These are phyloP conservation scores for Ips nitidus DNA, from an alignment of 1,140 invertebrate genomes.

Conservation along the genomic window DNA sequence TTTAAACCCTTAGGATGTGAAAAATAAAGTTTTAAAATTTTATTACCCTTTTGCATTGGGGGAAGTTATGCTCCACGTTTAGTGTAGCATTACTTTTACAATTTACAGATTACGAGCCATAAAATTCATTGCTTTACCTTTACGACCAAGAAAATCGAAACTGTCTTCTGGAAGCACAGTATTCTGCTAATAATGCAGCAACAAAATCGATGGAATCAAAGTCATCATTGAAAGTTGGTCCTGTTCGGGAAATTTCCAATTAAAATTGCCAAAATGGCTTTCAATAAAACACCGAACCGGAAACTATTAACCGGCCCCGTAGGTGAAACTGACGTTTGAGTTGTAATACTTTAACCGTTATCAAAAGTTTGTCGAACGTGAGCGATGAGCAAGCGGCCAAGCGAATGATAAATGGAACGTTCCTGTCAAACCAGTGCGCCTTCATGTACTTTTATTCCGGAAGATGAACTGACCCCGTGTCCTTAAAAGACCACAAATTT, in stretches of 20 bases:
- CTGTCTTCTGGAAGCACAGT: too few relatives aligned
- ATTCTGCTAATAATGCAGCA: neutral
- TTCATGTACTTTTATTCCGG: slow-evolving; percentile 28
- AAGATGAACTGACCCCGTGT: slow-evolving; percentile 30
- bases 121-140: slow-evolving; percentile 35
- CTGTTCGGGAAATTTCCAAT: neutral
- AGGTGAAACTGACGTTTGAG: slow-evolving; percentile 46
- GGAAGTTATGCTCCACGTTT: slow-evolving; percentile 26
- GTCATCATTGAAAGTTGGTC: too few relatives aligned
- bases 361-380: slow-evolving; percentile 48
- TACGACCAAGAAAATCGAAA: slow-evolving; percentile 2
- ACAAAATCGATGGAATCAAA: too few relatives aligned
- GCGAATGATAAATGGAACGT: slow-evolving; percentile 44
- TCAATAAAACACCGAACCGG: slow-evolving; percentile 6
- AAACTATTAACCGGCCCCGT: slow-evolving; percentile 28
- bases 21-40: slow-evolving; percentile 34
- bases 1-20: slow-evolving; percentile 6
- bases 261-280: slow-evolving; percentile 8
- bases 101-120: slow-evolving; percentile 24
- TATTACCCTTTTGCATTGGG: slow-evolving; percentile 22
- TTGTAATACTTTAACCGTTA: slow-evolving; percentile 49
- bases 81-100: slow-evolving; percentile 32
- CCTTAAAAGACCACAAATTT: slow-evolving; percentile 36
- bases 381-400: slow-evolving; percentile 42
- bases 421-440: slow-evolving; percentile 39